Base-by-base conservation (phyloP, 2,113 vertebrate species). In the Caretta caretta region DNA sequence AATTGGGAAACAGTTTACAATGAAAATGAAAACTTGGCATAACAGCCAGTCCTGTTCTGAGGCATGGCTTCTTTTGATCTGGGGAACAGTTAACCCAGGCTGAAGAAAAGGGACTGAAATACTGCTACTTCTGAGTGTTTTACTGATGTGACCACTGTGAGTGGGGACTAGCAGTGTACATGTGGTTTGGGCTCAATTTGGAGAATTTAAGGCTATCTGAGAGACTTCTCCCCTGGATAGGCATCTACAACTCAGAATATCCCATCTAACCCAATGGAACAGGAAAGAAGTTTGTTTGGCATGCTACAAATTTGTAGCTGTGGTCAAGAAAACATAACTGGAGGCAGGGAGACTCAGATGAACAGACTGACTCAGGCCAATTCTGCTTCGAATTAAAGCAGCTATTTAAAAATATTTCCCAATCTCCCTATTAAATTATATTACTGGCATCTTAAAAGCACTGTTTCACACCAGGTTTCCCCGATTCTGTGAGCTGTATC, bases 361-460 rank as follows among this genome's bases (percentile, higher is more conserved):
- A 49, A 48, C 54, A 31, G 29, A 3, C 56, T 88, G 92, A 90
- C 59, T 94, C 93, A 96, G 87, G 87, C 12, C 0, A 0, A 84
- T 46, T 48, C 95, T 96, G 94, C 93, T 97, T 92, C 88, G 87
- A 95, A 96, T 96, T 96, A 93, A 95, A 94, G 84, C 31, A 50
- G 88, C 93, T 97, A 93, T 95, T 97, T 97, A 65, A 94, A 90
- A 89, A 80, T 92, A 29, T 0, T 51, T 88, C 94, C 93, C 91
- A 62, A 3, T 2, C 22, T 80, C 85, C 88, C 90, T 65, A 1
- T 79, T 75, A 84, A 90, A 90, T 92, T 83, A 49, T 79, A 92
- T 83, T 89, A 89, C 50, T 84, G 72, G 92, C 88, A 83, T 20
- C 85, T 89, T 11, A 72, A 94, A 59, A 90, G 90, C 84, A 13